phyloP scores from a whole-genome alignment of 1,140 invertebrate genomes.

The Maniola jurtina region DNA sequence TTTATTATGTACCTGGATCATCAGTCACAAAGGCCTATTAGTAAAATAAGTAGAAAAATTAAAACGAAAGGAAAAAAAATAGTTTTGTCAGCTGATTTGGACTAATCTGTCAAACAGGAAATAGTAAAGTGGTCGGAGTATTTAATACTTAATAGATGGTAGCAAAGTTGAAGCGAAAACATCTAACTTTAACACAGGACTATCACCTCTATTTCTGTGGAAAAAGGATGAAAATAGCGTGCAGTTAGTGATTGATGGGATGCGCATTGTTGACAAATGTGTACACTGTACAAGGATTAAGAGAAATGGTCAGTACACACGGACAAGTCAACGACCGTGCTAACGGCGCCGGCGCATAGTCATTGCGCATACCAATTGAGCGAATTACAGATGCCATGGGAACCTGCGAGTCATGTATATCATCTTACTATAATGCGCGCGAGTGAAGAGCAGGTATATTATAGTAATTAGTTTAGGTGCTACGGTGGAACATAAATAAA shows the following conservation, averaged over 20 bases:
- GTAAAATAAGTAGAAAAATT: too few relatives aligned
- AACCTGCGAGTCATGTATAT: conserved; percentile 24
- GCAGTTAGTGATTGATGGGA: conserved; percentile 7
- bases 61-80: too few relatives aligned
- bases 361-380: conserved; percentile 52
- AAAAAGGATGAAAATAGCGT: conserved; percentile 13
- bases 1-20: too few relatives aligned
- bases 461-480: too few relatives aligned
- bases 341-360: conserved; percentile 37
- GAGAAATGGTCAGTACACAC: conserved; percentile 40
- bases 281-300: conserved; percentile 37
- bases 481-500: too few relatives aligned
- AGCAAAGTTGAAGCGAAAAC: neutral
- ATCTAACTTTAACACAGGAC: conserved; percentile 9
- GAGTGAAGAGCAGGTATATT: too few relatives aligned
- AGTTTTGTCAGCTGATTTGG: too few relatives aligned
- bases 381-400: conserved; percentile 46
- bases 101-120: neutral
- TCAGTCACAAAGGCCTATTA: too few relatives aligned
- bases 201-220: conserved; percentile 1
- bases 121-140: neutral
- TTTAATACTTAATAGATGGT: conserved; percentile 15
- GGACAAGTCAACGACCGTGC: conserved; percentile 38
- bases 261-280: conserved; percentile 24
- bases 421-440: neutral